These are phyloP conservation scores for Crocuta crocuta DNA, from an alignment of 2,113 vertebrate genomes.

Conservation along the genomic window DNA sequence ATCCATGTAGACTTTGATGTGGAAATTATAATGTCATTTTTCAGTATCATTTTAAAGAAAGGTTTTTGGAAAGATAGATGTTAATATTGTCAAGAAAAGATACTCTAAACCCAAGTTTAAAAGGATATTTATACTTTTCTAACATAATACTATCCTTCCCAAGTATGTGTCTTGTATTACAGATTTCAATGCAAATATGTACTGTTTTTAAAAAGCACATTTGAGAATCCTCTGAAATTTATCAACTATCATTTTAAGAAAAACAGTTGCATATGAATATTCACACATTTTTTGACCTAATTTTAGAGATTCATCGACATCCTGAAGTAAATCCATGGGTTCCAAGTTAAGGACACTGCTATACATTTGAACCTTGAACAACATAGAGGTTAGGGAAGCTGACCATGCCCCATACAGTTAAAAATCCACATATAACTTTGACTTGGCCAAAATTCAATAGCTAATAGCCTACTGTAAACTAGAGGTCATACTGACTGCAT, in stretches of 20 bases:
- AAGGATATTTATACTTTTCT: neutral
- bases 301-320: neutral
- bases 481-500: neutral
- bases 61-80: neutral
- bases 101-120: neutral
- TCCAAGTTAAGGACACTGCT: neutral
- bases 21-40: conserved; percentile 33
- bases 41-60: neutral
- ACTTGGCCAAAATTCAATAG: neutral
- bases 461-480: neutral
- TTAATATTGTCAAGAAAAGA: neutral
- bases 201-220: neutral
- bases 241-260: neutral
- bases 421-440: neutral
- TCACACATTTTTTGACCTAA: neutral
- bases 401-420: neutral
- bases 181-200: neutral
- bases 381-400: neutral
- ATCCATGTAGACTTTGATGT: conserved; percentile 2
- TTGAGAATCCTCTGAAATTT: neutral
- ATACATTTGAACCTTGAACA: neutral
- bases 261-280: neutral
- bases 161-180: neutral
- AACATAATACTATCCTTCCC: neutral
- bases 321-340: neutral